Percentiles rank a stretch among this genome's conserved stretches.
phyloP scores from a whole-genome alignment of 2,113 vertebrate species.

The Megalops atlanticus region DNA sequence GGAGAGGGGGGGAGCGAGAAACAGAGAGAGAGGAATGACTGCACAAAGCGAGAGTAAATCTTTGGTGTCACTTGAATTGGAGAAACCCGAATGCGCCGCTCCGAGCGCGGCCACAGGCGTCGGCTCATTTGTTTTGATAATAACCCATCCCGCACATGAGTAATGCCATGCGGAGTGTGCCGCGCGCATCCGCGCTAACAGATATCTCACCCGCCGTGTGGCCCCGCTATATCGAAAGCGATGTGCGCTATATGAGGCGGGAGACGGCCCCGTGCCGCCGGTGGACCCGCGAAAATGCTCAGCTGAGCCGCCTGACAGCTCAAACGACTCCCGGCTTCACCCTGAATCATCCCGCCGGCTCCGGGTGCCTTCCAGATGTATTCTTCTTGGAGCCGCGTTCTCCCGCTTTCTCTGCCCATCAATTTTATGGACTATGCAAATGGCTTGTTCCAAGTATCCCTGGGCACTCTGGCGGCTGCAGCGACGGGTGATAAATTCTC shows the following conservation, averaged over 20 bases:
- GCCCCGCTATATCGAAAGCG: conserved; percentile 41
- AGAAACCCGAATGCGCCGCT: conserved; percentile 41
- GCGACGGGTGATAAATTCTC: conserved; percentile 63
- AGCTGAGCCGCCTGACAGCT: conserved; percentile 41
- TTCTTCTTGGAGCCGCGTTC: conserved; percentile 44
- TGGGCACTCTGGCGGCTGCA: conserved; percentile 44
- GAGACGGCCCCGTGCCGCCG: conserved; percentile 44
- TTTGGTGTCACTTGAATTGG: conserved; percentile 51
- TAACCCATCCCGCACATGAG: conserved; percentile 51
- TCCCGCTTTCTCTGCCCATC: conserved; percentile 54
- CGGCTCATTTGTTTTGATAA: conserved; percentile 66
- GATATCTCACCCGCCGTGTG: conserved; percentile 52
- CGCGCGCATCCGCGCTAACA: conserved; percentile 55
- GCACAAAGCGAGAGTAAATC: conserved; percentile 10
- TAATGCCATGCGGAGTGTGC: conserved; percentile 47
- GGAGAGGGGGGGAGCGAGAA: conserved; percentile 6
- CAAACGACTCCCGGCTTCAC: conserved; percentile 43
- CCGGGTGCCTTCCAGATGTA: conserved; percentile 33
- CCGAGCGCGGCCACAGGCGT: conserved; percentile 58
- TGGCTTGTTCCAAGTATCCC: conserved; percentile 42
- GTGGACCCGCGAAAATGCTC: conserved; percentile 30
- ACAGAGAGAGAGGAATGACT: neutral
- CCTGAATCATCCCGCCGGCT: conserved; percentile 53
- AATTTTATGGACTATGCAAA: conserved; percentile 59
- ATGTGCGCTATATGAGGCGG: conserved; percentile 40